These are phyloP conservation scores for Sphaerodactylus townsendi DNA, from an alignment of 2,113 vertebrate species.

Conservation along the genomic window DNA sequence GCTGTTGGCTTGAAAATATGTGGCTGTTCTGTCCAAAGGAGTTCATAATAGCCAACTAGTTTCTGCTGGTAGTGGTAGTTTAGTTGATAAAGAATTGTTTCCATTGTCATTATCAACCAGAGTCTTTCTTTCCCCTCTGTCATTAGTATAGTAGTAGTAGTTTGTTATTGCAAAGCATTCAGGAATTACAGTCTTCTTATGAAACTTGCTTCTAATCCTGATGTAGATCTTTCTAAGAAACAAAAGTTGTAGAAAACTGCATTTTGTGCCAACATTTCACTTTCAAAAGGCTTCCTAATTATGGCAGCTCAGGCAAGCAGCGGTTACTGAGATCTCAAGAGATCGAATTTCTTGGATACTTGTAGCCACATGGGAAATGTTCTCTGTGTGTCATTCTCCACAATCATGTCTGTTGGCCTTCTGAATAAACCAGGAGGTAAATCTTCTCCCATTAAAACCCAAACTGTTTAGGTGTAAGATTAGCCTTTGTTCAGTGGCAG, in stretches of 20 bases:
- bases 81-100: neutral
- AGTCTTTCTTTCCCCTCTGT: neutral
- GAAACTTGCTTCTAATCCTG: neutral
- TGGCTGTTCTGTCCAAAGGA: no score
- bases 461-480: slow-evolving; percentile 60
- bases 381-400: slow-evolving; percentile 47
- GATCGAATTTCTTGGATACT: slow-evolving; percentile 47
- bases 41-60: no score
- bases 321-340: slow-evolving; percentile 39
- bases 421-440: slow-evolving; percentile 67
- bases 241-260: neutral
- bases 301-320: slow-evolving; percentile 25
- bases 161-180: neutral
- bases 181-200: neutral
- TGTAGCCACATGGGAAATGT: slow-evolving; percentile 44
- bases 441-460: slow-evolving; percentile 54
- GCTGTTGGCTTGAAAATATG: no score
- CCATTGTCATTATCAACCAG: neutral
- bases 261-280: neutral
- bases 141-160: neutral
- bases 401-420: slow-evolving; percentile 49
- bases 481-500: slow-evolving; percentile 62
- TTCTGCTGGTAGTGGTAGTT: no score
- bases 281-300: neutral
- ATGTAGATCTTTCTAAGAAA: neutral